Base-by-base conservation (phyloP, 2,888 invertebrate genomes). In the Colletes collaris region DNA sequence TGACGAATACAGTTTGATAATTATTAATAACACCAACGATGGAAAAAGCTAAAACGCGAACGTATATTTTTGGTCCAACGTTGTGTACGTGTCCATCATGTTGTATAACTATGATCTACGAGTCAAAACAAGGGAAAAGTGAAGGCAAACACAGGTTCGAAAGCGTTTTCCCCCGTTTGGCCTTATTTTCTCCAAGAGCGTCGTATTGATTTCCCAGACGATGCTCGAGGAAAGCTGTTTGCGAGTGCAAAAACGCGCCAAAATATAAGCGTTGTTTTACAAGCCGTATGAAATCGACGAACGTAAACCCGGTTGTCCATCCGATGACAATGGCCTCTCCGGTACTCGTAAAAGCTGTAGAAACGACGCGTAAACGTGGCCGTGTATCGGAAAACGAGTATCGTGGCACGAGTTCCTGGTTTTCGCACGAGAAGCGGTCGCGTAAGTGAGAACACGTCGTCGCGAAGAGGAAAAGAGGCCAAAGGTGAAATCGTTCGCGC, bases 271-370 rank as follows among this genome's bases (percentile, higher is more conserved):
- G 11, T 16, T 7, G 19, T 68, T 63, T 64, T 37, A 19, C 49
- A 11, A 13, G 10, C 6, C 19, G 40, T 35, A 16, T n/a, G 50
- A 73, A 62, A 50, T 7, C 35, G 50, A 6, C n/a, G 10, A 10
- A 55, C 64, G 49, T 70, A 71, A 77, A 66, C 50, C 52, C 16
- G 37, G 53, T 77, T 62, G 56, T 27, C 13, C 62, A 16, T 71
- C 66, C 27, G 37, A 37, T 19, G 50, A 49, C 56, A 27, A 49
- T 44, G 44, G 10, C 3, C 19, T 10, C 11, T 13, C 1, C 8
- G 4, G 3, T 49, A n/a, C 40, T 11, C 37, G 37, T 71, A 70
- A 76, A 64, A 68, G 8, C 52, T 10, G 60, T 68, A 58, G 65
- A 1, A 49, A 55, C 65, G 63, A 52, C 27, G 19, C 70, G 37